Evolutionary conservation across 1,140 invertebrate species (phyloP).

Genomic region (Pemphigus obesinymphae): DNA sequence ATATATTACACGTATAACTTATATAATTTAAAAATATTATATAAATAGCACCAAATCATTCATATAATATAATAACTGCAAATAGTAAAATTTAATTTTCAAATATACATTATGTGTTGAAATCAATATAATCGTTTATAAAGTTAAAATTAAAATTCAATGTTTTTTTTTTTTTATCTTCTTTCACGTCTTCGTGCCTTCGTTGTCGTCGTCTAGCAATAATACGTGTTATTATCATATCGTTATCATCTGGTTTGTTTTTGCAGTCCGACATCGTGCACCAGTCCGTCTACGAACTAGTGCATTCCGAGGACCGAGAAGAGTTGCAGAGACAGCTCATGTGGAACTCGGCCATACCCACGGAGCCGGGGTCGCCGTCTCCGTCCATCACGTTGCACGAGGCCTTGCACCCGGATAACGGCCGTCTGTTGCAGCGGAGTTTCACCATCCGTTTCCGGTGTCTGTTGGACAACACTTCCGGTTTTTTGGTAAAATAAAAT

Average conservation of each 20-base stretch:
- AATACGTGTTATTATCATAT: background rate
- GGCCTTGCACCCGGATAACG: slow-evolving; percentile 75
- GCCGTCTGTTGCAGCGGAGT: slow-evolving; percentile 82
- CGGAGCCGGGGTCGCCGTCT: slow-evolving; percentile 56
- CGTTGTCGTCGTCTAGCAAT: background rate
- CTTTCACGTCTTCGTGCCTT: background rate
- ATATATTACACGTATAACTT: too few relatives aligned
- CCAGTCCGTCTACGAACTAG: slow-evolving; percentile 96
- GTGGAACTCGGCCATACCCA: slow-evolving; percentile 91
- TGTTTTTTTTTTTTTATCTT: too few relatives aligned
- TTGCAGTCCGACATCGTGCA: slow-evolving; percentile 97
- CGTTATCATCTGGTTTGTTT: slow-evolving; percentile 27
- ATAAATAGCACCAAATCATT: too few relatives aligned
- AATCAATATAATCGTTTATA: background rate
- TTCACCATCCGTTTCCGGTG: slow-evolving; percentile 98
- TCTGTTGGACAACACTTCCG: slow-evolving; percentile 97
- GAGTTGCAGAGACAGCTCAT: slow-evolving; percentile 92
- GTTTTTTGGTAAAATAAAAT: slow-evolving; percentile 76
- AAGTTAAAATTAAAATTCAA: background rate
- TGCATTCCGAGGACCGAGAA: slow-evolving; percentile 97
- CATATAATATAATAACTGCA: too few relatives aligned
- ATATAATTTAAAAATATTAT: too few relatives aligned
- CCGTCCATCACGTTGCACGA: slow-evolving; percentile 76
- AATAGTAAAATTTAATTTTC: too few relatives aligned
- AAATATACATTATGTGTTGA: background rate